phyloP scores from a whole-genome alignment of 2,113 vertebrate species.

The Nothocercus nigrocapillus region DNA sequence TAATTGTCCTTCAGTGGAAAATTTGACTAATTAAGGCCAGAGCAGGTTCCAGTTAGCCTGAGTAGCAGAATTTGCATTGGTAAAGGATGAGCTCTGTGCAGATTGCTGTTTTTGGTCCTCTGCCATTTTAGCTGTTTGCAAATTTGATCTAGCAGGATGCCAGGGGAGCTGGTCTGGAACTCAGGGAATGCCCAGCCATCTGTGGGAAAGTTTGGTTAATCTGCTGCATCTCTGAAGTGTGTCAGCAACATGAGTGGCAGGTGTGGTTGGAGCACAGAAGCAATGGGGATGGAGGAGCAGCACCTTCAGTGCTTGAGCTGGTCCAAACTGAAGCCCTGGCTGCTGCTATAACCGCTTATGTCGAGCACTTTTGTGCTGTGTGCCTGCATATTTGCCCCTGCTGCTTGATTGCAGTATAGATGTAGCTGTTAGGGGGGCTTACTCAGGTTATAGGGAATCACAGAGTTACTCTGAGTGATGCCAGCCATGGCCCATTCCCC shows the following conservation, averaged over 20 bases:
- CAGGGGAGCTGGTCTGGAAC: not conserved
- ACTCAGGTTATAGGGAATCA: not conserved
- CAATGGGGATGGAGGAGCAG: not conserved
- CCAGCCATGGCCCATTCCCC: rapidly evolving
- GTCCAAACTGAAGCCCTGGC: not conserved
- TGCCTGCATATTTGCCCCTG: not conserved
- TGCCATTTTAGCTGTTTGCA: not conserved
- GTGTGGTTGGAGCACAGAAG: not conserved
- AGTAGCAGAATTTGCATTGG: not conserved
- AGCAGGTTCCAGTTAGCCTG: not conserved
- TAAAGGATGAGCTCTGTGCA: not conserved
- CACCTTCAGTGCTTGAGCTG: not conserved
- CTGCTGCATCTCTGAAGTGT: not conserved
- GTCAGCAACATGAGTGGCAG: not conserved
- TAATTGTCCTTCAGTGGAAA: not conserved
- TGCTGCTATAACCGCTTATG: not conserved
- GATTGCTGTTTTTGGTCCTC: not conserved
- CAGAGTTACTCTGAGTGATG: not conserved
- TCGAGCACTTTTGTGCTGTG: not conserved
- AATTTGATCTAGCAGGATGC: not conserved
- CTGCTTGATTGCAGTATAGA: not conserved
- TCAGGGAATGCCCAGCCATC: not conserved
- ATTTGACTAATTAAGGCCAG: not conserved
- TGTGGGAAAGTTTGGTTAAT: not conserved
- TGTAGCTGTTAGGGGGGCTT: not conserved